Base-by-base conservation (phyloP, 2,888 invertebrate genomes). In the Drosophila tanythrix region DNA sequence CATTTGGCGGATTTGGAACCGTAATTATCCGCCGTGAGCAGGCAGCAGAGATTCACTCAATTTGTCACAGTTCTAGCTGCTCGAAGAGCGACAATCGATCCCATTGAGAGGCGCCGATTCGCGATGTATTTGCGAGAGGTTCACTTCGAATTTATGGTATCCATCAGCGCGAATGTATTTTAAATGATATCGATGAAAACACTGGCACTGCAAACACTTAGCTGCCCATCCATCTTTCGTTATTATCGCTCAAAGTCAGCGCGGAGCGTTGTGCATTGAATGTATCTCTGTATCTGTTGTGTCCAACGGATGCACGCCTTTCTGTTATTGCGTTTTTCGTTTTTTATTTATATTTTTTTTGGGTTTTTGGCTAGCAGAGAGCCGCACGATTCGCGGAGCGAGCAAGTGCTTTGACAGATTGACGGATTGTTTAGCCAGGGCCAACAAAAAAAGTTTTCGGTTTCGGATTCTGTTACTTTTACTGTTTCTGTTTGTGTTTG, bases 111-210 rank as follows among this genome's bases (percentile, higher is more conserved):
- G 48, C 64, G 56, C 21, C 38, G 36, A 73, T 53, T 52, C 70
- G 79, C 82, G 80, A 56, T 70, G 11, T 68, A 59, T 70, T 48
- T 67, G 66, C 43, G 84, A 65, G 50, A 63, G 29, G 27, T 89
- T 90, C 83, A 89, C 81, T 82, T 70, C 75, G 76, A 76, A 89
- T 89, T 85, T 81, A 83, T 81, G 81, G 78, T 79, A 81, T 83
- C 81, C 77, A 78, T 77, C 81, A 78, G 76, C 82, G 77, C 65
- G 72, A 79, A 80, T 76, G 82, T 78, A 78, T 82, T 83, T 90
- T 76, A 88, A 84, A 80, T 80, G 83, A 82, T 83, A 89, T 85
- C 88, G 86, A 85, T 87, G 85, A 88, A 79, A 79, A 71, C 76
- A 77, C 82, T 76, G 79, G 53, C 82, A 88, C 73, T 81, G 80